phyloP scores from a whole-genome alignment of 2,797 vertebrate genomes.

The Cyclura pinguis region DNA sequence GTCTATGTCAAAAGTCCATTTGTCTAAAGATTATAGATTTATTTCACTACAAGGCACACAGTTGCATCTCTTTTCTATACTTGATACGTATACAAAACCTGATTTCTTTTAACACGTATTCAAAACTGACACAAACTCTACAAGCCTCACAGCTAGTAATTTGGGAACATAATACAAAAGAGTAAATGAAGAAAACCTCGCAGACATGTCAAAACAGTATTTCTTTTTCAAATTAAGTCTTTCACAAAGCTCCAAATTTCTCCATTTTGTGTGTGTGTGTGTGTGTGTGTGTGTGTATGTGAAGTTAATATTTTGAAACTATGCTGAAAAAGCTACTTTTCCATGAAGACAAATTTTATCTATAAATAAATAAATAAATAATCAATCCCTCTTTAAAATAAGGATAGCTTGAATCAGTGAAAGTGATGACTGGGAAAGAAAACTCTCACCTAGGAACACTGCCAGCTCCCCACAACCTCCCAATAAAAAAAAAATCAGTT shows the following conservation, averaged over 20 bases:
- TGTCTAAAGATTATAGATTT: conserved; percentile 10
- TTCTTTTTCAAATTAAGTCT: conserved; percentile 36
- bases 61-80: conserved; percentile 5
- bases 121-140: conserved; percentile 3
- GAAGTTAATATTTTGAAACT: conserved; percentile 52
- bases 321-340: conserved; percentile 60
- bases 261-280: conserved; percentile 1
- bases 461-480: conserved; percentile 51
- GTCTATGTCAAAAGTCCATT: not conserved
- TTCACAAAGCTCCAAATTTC: conserved; percentile 43
- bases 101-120: not conserved
- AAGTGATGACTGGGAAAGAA: conserved; percentile 57
- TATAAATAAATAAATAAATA: conserved; percentile 49
- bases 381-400: conserved; percentile 55
- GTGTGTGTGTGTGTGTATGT: conserved; percentile 48
- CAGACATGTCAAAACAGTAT: conserved; percentile 57
- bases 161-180: not conserved
- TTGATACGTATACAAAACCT: not conserved
- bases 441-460: conserved; percentile 63
- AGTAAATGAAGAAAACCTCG: conserved; percentile 35
- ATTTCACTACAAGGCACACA: conserved; percentile 6
- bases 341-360: conserved; percentile 56
- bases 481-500: conserved; percentile 64
- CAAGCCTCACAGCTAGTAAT: conserved; percentile 31
- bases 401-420: conserved; percentile 59